These are phyloP conservation scores for Tachyglossus aculeatus DNA, from an alignment of 2,797 vertebrate species.

Conservation along the genomic window DNA sequence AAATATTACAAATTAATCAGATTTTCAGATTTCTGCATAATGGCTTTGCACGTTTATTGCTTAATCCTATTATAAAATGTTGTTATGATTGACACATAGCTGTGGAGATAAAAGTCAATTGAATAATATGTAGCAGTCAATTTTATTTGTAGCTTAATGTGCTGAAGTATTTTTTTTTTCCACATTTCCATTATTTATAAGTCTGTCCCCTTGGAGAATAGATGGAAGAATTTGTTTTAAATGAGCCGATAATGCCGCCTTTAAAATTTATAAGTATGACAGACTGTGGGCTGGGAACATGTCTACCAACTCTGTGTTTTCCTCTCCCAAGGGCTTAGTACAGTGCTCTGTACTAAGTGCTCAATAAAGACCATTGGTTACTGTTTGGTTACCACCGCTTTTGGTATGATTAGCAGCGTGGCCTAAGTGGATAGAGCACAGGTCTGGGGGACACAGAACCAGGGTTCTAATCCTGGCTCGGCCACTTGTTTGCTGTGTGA, in stretches of 20 bases:
- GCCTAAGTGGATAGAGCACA: too few relatives aligned
- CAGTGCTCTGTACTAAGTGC: too few relatives aligned
- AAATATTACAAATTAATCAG: slow-evolving; percentile 81
- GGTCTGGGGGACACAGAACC: too few relatives aligned
- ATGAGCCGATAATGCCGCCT: slow-evolving; percentile 77
- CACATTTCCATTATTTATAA: slow-evolving; percentile 80
- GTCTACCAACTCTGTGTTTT: too few relatives aligned
- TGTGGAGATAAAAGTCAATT: slow-evolving; percentile 77
- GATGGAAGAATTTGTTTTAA: slow-evolving; percentile 77
- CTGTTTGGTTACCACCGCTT: too few relatives aligned
- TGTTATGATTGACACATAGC: slow-evolving; percentile 78
- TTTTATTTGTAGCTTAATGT: slow-evolving; percentile 81
- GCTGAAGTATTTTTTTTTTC: slow-evolving; percentile 63
- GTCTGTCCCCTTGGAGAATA: slow-evolving; percentile 73
- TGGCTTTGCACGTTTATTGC: slow-evolving; percentile 72
- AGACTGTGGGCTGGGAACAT: too few relatives aligned
- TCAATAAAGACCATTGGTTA: too few relatives aligned
- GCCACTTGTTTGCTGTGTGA: too few relatives aligned
- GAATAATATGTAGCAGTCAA: slow-evolving; percentile 81
- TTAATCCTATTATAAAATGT: slow-evolving; percentile 76
- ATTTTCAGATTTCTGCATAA: slow-evolving; percentile 78
- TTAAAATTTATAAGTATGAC: slow-evolving; percentile 78
- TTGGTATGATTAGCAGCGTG: too few relatives aligned
- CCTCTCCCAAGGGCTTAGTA: too few relatives aligned
- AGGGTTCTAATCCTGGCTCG: too few relatives aligned